Conservation (phyloP, 1,140 invertebrate species). For the Drosophila funebris region DNA sequence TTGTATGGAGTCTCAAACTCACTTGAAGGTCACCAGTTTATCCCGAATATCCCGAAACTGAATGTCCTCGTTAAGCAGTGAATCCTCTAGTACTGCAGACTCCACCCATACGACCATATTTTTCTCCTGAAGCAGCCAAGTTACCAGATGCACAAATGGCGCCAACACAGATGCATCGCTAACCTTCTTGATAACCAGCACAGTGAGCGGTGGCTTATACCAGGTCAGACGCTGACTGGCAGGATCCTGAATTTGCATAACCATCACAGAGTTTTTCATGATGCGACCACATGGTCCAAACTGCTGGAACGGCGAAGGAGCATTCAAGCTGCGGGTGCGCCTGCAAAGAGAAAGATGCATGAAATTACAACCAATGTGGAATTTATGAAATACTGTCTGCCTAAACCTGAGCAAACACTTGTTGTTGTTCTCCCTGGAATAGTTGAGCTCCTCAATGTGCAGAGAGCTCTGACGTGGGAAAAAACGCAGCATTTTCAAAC, state of each 20-base stretch:
- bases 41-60: slow-evolving; percentile 91
- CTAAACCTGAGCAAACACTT: slow-evolving; percentile 46
- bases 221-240: slow-evolving; percentile 97
- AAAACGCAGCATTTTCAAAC: slow-evolving; percentile 13
- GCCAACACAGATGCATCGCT: slow-evolving; percentile 94
- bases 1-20: slow-evolving; percentile 14
- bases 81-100: slow-evolving; percentile 93
- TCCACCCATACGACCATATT: slow-evolving; percentile 98
- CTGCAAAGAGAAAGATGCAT: slow-evolving; percentile 85
- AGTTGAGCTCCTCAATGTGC: slow-evolving; percentile 59
- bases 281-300: slow-evolving; percentile 98
- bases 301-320: slow-evolving; percentile 95
- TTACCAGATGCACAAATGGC: slow-evolving; percentile 96
- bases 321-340: slow-evolving; percentile 95
- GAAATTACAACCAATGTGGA: neutral
- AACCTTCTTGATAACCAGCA: slow-evolving; percentile 98
- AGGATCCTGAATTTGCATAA: slow-evolving; percentile 99
- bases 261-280: slow-evolving; percentile 97
- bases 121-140: slow-evolving; percentile 97
- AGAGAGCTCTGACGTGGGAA: slow-evolving; percentile 52
- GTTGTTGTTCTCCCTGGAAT: slow-evolving; percentile 14
- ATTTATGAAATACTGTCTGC: neutral
- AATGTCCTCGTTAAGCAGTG: slow-evolving; percentile 88
- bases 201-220: slow-evolving; percentile 97
- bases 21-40: slow-evolving; percentile 93